Evolutionary conservation across 23 tunicate species (phyloP), one percentile per base, ranked within the genome.

Genomic region (Trididemnum clinides): DNA sequence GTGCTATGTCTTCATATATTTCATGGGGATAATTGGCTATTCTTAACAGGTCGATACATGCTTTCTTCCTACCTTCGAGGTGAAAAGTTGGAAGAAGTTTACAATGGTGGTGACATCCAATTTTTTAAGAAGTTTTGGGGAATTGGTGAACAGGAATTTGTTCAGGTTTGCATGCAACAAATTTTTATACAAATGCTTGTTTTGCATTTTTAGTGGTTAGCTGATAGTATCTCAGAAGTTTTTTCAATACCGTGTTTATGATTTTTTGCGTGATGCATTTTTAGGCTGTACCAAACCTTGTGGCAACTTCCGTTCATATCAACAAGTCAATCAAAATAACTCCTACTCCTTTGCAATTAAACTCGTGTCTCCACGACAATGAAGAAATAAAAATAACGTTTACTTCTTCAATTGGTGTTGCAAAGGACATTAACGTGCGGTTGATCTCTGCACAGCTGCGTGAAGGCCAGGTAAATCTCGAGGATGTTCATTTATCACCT

Each of bases 81-180:
- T 34, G 82, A 80, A 77, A 54, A 90, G 35, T 78, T 90, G 34
- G 95, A 90, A 36, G 78, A 85, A 71, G 75, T 90, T 6, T 90
- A 90, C 64, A 90, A 88, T 54, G 82, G 88, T 26, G 95, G 90
- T 57, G 89, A 79, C 27, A 72, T 83, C 7, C 71, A 72, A 6
- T 90, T 90, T 69, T 90, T 90, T 35, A 90, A 90, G 65, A 88
- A 82, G n/a, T 79, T 90, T 49, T 90, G 89, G 83, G 66, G 86
- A 10, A 15, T 90, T 10, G 72, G 49, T 31, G 95, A 90, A 51
- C 72, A 25, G 27, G 95, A 89, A 51, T 59, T 87, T 2, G 83
- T 32, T 66, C 75, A 66, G 22, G 75, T 66, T 30, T 5, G 36
- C n/a, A 29, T 66, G 15, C 10, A 15, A 44, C 54, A 44, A 44